Conservation (phyloP, 1,140 invertebrate species). For the Augochlora pura region DNA sequence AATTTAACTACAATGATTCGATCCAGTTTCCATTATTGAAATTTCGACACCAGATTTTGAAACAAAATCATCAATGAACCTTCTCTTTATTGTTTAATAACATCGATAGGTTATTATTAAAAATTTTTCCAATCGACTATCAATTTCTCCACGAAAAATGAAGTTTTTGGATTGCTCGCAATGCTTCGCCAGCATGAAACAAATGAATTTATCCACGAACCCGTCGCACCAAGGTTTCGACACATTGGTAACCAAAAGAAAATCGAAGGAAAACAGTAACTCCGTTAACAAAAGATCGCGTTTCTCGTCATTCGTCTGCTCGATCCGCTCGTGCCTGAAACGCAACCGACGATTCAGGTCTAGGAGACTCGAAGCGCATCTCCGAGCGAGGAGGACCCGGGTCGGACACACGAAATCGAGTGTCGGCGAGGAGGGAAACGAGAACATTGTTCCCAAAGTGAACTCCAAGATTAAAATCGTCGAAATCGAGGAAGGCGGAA, state of each 20-base stretch:
- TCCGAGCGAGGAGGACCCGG: too few species aligned
- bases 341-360: neutral
- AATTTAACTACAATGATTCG: too few species aligned
- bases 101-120: neutral
- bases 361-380: neutral
- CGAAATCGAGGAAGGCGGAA: constrained; percentile 42
- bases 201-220: neutral
- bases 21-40: too few species aligned
- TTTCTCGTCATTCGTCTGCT: constrained; percentile 36
- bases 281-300: neutral
- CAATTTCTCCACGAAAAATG: constrained; percentile 60
- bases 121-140: too few species aligned
- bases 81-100: too few species aligned
- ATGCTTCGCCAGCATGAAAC: constrained; percentile 60
- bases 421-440: neutral
- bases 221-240: constrained; percentile 60
- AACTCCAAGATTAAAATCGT: neutral
- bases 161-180: constrained; percentile 73
- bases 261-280: neutral
- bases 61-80: too few species aligned
- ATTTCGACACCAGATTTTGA: too few species aligned
- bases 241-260: constrained; percentile 64
- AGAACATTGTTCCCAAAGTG: neutral
- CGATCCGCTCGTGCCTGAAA: constrained; percentile 39
- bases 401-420: neutral